Evolutionary conservation across 2,888 invertebrate species (phyloP).

Genomic region (Thymelicus acteon): DNA sequence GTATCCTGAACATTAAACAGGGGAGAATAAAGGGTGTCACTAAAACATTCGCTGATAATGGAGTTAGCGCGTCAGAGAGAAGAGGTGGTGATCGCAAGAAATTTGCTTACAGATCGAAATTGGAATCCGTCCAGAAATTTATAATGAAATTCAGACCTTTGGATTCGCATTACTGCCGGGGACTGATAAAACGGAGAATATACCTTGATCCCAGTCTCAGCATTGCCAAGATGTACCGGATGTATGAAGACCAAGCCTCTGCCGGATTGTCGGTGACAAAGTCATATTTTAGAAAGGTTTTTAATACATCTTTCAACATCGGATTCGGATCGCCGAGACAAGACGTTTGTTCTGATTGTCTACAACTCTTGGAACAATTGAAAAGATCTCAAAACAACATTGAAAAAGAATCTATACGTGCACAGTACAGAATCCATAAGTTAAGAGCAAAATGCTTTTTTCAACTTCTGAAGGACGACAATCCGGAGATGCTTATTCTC

Average conservation of each 20-base stretch:
- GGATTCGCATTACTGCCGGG: conserved; percentile 26
- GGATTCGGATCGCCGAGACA: conserved; percentile 42
- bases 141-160: conserved; percentile 22
- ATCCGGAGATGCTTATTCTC: conserved; percentile 20
- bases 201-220: not conserved
- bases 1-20: conserved; percentile 43
- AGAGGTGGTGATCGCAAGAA: conserved; percentile 27
- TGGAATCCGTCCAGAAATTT: conserved; percentile 25
- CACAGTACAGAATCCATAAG: conserved; percentile 36
- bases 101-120: conserved; percentile 9
- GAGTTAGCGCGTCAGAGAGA: conserved; percentile 2
- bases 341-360: conserved; percentile 44
- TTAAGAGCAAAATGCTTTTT: conserved; percentile 41
- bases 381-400: conserved; percentile 24
- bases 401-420: conserved; percentile 10
- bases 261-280: conserved; percentile 40
- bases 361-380: conserved; percentile 40
- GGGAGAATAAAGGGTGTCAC: conserved; percentile 43
- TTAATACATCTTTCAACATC: conserved; percentile 44
- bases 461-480: conserved; percentile 30
- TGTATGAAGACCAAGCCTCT: conserved; percentile 38
- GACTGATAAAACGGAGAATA: conserved; percentile 5
- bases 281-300: conserved; percentile 43
- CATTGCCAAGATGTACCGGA: not conserved
- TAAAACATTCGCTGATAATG: conserved; percentile 38